Evolutionary conservation across 2,888 invertebrate genomes (phyloP).

Genomic region (Drosophila antonietae): DNA sequence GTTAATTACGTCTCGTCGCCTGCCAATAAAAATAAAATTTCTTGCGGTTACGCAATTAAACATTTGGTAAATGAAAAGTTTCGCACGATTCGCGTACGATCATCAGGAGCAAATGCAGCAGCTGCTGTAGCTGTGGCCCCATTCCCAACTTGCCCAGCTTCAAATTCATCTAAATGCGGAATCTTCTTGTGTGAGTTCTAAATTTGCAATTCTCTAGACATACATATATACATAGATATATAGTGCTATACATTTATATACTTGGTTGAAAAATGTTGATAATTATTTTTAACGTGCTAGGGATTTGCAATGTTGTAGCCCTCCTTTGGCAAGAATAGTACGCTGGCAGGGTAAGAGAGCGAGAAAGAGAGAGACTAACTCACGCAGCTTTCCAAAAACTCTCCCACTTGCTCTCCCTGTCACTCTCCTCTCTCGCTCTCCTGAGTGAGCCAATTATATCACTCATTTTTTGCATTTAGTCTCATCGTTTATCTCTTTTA

Average conservation of each 20-base stretch:
- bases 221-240: slow-evolving; percentile 7
- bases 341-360: slow-evolving; percentile 23
- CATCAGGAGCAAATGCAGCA: slow-evolving; percentile 55
- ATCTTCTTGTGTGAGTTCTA: slow-evolving; percentile 70
- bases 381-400: slow-evolving; percentile 8
- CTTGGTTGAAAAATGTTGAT: slow-evolving; percentile 70
- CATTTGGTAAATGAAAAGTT: slow-evolving; percentile 62
- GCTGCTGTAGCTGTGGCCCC: slow-evolving; percentile 62
- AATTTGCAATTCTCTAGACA: slow-evolving; percentile 26
- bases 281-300: slow-evolving; percentile 80
- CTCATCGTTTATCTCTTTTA: slow-evolving; percentile 12
- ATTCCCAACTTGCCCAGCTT: slow-evolving; percentile 69
- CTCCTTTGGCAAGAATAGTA: slow-evolving; percentile 23
- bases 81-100: slow-evolving; percentile 41
- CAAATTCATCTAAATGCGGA: slow-evolving; percentile 74
- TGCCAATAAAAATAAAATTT: slow-evolving; percentile 16
- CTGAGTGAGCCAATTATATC: slow-evolving; percentile 26
- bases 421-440: neutral
- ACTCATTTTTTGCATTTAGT: slow-evolving; percentile 10
- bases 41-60: slow-evolving; percentile 67
- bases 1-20: slow-evolving; percentile 15
- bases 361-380: neutral
- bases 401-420: neutral
- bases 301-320: slow-evolving; percentile 67
- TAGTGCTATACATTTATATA: slow-evolving; percentile 11